Base-by-base conservation (phyloP, 2,113 vertebrate species). In the Chloropsis hardwickii region DNA sequence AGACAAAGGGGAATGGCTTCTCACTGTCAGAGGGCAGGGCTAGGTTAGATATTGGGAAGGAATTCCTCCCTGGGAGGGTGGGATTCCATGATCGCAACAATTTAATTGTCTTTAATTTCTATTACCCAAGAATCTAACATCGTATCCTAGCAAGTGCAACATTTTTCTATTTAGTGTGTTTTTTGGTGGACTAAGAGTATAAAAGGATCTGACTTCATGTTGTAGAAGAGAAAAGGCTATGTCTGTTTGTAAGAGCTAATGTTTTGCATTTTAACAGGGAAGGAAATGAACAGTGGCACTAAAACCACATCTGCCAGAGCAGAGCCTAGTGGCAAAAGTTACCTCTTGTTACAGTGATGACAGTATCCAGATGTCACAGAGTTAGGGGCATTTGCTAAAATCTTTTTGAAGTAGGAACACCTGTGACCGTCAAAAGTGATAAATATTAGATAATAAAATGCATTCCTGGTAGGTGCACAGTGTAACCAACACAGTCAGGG, bases 381-480 rank as follows among this genome's bases (percentile, higher is more conserved):
- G 96, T 96, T 91, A 97, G 92, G 91, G 93, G 94, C 60, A 40
- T 93, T 94, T 94, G 92, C 86, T 92, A 76, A 97, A 95, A 92
- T 83, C 80, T 90, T 93, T 95, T 12, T 88, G 88, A 94, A 81
- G 61, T 35, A 91, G 85, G 80, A 97, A 91, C 80, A 96, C 89
- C 91, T 91, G 83, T 60, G 56, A 81, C 82, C 44, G 1, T 83
- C 83, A 94, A 73, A 94, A 78, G 62, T 81, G 66, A 66, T 87
- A 91, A 96, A 76, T 89, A 76, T 84, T 95, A 82, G 69, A 53
- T 58, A 91, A 73, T 66, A 86, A 65, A 91, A 92, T 31, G 48
- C 57, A 69, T 65, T 86, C 21, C 24, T 94, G 54, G 54, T 92
- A 70, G 72, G 42, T 57, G 33, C 54, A 40, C 10, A 35, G 19